A percentile compares a stretch with the other conserved stretches of the same genome.
Evolutionary conservation across 2,888 invertebrate species (phyloP).

Genomic region (Pomacea canaliculata): DNA sequence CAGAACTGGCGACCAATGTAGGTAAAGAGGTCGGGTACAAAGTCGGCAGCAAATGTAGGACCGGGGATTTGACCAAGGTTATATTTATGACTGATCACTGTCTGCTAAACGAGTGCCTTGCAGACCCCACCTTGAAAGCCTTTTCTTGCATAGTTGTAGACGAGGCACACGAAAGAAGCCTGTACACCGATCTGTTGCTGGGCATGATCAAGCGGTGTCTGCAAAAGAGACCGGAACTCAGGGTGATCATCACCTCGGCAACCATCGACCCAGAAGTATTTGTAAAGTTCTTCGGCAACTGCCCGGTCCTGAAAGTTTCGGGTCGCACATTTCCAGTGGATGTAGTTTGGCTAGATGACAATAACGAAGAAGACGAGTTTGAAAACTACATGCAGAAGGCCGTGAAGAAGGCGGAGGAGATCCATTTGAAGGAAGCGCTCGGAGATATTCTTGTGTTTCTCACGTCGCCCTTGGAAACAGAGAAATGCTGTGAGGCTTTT

Average conservation of each 20-base stretch:
- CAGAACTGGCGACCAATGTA: constrained; percentile 57
- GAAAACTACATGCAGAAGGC: constrained; percentile 51
- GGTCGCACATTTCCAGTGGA: constrained; percentile 68
- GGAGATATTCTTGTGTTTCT: constrained; percentile 71
- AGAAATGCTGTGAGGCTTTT: constrained; percentile 54
- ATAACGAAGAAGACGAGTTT: constrained; percentile 28
- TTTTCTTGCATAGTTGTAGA: constrained; percentile 66
- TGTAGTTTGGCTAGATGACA: constrained; percentile 47
- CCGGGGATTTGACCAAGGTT: constrained; percentile 51
- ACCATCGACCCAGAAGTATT: constrained; percentile 67
- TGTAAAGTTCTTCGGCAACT: constrained; percentile 56
- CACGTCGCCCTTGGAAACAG: constrained; percentile 63
- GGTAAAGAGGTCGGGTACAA: constrained; percentile 63
- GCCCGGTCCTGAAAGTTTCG: constrained; percentile 54
- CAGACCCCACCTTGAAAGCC: constrained; percentile 48
- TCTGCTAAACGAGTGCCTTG: constrained; percentile 64
- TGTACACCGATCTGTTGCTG: constrained; percentile 68
- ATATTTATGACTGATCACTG: constrained; percentile 67
- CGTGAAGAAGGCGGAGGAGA: constrained; percentile 53
- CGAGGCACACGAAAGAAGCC: constrained; percentile 69
- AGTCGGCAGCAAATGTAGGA: constrained; percentile 50
- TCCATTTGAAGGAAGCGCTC: constrained; percentile 49
- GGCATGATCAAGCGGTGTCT: constrained; percentile 65
- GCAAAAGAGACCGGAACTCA: constrained; percentile 54
- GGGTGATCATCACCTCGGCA: constrained; percentile 68